Conservation (phyloP, 2,797 vertebrate species). For the Poecilia gillii region DNA sequence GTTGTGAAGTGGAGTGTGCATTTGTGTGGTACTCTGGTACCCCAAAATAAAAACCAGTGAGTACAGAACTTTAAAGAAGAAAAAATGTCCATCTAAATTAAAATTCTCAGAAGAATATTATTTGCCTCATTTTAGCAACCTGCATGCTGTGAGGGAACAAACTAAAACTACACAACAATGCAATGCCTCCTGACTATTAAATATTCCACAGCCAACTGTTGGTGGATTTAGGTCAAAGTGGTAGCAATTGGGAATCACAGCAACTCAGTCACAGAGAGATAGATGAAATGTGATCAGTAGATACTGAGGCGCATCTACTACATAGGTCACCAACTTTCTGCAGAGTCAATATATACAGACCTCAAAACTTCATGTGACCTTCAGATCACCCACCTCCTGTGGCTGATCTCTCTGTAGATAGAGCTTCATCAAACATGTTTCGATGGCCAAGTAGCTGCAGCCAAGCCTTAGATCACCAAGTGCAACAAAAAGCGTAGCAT, state of each 20-base stretch:
- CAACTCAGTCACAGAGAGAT: background rate
- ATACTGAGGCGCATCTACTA: background rate
- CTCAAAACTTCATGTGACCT: background rate
- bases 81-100: background rate
- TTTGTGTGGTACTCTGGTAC: background rate
- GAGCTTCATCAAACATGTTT: background rate
- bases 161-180: background rate
- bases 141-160: background rate
- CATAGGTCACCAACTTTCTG: background rate
- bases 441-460: background rate
- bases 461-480: background rate
- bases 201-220: background rate
- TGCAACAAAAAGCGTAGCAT: background rate
- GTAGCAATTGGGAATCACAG: background rate
- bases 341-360: background rate
- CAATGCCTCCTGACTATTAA: background rate
- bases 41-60: background rate
- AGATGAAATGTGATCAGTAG: background rate
- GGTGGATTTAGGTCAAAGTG: background rate
- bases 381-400: background rate
- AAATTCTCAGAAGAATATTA: background rate
- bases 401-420: background rate
- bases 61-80: background rate
- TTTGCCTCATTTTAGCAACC: background rate
- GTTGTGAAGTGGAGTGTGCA: background rate